A percentile compares a stretch with the other conserved stretches of the same genome.
phyloP scores from a whole-genome alignment of 1,140 invertebrate genomes.

The Harlomillsia oculata region DNA sequence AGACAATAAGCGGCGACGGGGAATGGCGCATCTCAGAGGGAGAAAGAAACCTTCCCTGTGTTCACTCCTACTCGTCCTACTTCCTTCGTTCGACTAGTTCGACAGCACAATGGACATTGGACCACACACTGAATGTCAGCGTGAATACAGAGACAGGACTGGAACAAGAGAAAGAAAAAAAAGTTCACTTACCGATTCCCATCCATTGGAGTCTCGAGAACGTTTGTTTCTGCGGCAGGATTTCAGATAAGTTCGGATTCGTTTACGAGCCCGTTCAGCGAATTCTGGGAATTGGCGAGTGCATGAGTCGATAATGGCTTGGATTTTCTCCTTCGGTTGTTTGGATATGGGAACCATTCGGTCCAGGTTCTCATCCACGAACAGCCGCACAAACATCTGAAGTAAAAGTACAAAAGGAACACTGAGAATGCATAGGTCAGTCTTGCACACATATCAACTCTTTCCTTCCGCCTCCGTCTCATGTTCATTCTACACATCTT shows the following conservation, averaged over 20 bases:
- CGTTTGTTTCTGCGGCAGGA: slow-evolving; percentile 89
- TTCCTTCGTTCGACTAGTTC: background rate
- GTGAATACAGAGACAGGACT: too few relatives aligned
- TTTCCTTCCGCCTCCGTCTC: background rate
- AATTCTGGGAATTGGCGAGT: slow-evolving; percentile 94
- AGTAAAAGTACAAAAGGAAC: slow-evolving; percentile 37
- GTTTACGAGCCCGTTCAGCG: slow-evolving; percentile 81
- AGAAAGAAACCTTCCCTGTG: too few relatives aligned
- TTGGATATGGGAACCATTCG: slow-evolving; percentile 93
- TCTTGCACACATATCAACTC: background rate
- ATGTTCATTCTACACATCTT: too few relatives aligned
- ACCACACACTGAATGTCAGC: too few relatives aligned
- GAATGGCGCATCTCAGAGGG: too few relatives aligned
- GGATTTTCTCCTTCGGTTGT: slow-evolving; percentile 95
- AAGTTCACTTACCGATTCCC: slow-evolving; percentile 54
- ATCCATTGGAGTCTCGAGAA: slow-evolving; percentile 60
- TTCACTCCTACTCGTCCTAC: background rate
- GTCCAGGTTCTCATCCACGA: slow-evolving; percentile 94
- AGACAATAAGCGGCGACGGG: background rate
- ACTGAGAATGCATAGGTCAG: background rate
- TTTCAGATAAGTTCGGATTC: slow-evolving; percentile 90
- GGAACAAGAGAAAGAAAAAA: background rate
- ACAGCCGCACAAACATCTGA: slow-evolving; percentile 94
- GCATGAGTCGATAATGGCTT: slow-evolving; percentile 94
- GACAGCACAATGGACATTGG: background rate